Evolutionary conservation across 2,797 vertebrate species (phyloP).

Genomic region (Hemibagrus guttatus): DNA sequence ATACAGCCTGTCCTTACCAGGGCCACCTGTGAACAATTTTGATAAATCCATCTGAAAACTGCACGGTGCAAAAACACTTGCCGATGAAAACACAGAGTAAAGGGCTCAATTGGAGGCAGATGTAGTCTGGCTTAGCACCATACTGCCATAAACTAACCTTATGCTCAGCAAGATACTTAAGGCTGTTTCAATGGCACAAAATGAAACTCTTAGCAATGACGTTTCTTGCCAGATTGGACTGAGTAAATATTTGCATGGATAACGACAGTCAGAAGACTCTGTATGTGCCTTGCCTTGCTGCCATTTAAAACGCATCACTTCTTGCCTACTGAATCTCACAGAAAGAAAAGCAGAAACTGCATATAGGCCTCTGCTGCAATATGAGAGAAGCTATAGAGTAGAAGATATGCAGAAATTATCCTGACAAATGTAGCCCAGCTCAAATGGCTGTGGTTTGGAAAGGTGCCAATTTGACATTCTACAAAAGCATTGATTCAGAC

Average conservation of each 20-base stretch:
- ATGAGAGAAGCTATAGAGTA: conserved; percentile 52
- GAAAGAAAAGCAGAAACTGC: conserved; percentile 24
- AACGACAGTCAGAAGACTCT: conserved; percentile 26
- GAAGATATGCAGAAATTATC: conserved; percentile 65
- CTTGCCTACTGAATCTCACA: not conserved
- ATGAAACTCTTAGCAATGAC: conserved; percentile 31
- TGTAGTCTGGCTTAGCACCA: not conserved
- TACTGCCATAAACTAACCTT: conserved; percentile 10
- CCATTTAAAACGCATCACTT: conserved; percentile 27
- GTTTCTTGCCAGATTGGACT: conserved; percentile 16
- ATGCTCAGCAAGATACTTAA: conserved; percentile 32
- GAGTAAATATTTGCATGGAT: conserved; percentile 54
- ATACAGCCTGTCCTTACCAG: not conserved
- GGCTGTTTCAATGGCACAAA: conserved; percentile 14
- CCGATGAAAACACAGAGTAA: not conserved
- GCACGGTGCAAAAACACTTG: not conserved
- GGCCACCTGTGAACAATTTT: not conserved
- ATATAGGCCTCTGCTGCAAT: conserved; percentile 51
- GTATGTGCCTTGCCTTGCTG: conserved; percentile 33
- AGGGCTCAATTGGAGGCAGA: not conserved
- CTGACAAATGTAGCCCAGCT: conserved; percentile 62
- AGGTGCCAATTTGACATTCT: conserved; percentile 38
- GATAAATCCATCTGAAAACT: conserved; percentile 11
- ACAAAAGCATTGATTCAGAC: conserved; percentile 55
- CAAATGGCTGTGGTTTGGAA: conserved; percentile 55